Conservation (phyloP, 2,113 vertebrate species). For the Sebastes fasciatus region DNA sequence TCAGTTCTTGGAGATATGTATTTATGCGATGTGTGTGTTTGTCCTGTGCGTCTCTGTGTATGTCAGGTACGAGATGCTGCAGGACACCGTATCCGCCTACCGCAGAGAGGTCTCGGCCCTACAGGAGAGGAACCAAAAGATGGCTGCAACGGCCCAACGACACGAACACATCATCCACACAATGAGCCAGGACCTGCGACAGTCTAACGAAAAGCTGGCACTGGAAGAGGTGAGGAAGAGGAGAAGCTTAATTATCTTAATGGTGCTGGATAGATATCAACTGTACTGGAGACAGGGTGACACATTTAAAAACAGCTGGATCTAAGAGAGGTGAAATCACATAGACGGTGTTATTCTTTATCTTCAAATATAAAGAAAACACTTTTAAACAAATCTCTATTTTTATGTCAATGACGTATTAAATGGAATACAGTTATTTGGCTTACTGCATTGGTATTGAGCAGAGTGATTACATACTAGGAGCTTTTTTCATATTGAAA, state of each 20-base stretch:
- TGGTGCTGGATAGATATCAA: not conserved
- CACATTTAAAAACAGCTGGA: not conserved
- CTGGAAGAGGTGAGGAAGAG: conserved; percentile 88
- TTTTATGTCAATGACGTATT: too few species aligned
- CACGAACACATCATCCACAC: conserved; percentile 95
- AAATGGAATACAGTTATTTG: too few species aligned
- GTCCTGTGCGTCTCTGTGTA: not conserved
- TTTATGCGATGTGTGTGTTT: not conserved
- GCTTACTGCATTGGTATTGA: too few species aligned
- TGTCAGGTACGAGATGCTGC: conserved; percentile 94
- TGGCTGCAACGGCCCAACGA: conserved; percentile 88
- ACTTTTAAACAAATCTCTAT: too few species aligned
- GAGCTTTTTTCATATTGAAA: too few species aligned
- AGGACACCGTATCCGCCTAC: conserved; percentile 92
- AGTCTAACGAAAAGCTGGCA: conserved; percentile 91
- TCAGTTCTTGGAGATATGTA: not conserved
- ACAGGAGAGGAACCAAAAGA: conserved; percentile 91
- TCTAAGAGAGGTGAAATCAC: not conserved
- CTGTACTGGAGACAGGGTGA: too few species aligned
- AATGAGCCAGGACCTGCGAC: conserved; percentile 93
- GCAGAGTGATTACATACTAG: too few species aligned
- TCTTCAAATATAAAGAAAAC: too few species aligned
- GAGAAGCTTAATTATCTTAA: not conserved
- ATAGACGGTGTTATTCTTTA: too few species aligned
- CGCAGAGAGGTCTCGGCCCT: conserved; percentile 91